Evolutionary conservation across 2,113 vertebrate species (phyloP), one percentile per base, ranked within the genome.

Genomic region (Anhinga rufa): DNA sequence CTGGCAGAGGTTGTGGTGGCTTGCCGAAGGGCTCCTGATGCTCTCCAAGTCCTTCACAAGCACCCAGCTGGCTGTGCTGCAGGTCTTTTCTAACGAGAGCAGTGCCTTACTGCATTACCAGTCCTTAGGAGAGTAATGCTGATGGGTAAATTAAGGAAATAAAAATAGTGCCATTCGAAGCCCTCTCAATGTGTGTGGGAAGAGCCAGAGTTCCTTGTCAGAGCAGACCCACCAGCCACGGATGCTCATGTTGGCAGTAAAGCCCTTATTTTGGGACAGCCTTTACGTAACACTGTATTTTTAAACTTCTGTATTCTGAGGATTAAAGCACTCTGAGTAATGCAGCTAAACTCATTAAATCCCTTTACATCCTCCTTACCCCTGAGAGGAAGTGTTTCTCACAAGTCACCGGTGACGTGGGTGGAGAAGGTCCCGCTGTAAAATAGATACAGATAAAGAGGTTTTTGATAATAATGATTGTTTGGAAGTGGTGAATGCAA

Each of bases 281-380:
- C 68, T 8, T 95, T 97, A 95, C 26, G 55, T 95, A 95, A 95
- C 1, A 0, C 32, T 58, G 36, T 85, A 91, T 92, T 95, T 95
- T 96, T 95, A 87, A 85, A 69, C 61, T 90, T 78, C 51, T 68
- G 26, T 86, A 51, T 93, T 90, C 83, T 80, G 55, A 74, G 75
- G 87, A 87, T 91, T 95, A 86, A 70, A 95, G 78, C 55, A 29
- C 74, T 74, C 29, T 94, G 88, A 96, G 71, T 85, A 91, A 93
- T 91, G 58, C 82, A 85, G 62, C 92, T 96, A 68, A 95, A 96
- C 78, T 93, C 91, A 58, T 90, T 90, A 88, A 91, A 95, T 58
- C 88, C 65, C 40, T 80, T 82, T 90, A 82, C 54, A 74, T 90
- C 83, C 75, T 87, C 38, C 62, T 87, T 38, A 74, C 54, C 70